Conservation (phyloP, 2,888 invertebrate genomes). For the Nemurella pictetii region DNA sequence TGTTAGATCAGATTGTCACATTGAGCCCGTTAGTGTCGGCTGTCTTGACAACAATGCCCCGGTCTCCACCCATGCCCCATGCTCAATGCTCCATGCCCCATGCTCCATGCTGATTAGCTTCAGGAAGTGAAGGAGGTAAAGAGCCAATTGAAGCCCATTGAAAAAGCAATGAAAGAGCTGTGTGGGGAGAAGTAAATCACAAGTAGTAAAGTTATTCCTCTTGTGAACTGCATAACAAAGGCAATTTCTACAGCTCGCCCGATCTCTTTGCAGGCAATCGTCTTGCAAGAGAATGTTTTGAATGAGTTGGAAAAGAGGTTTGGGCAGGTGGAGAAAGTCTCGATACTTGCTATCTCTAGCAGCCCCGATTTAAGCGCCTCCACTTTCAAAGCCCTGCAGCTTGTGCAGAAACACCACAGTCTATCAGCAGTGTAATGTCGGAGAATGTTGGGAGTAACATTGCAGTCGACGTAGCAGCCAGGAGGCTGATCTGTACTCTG, state of each 20-base stretch:
- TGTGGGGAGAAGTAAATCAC: conserved; percentile 43
- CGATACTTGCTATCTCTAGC: conserved; percentile 44
- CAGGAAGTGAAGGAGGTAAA: conserved; percentile 39
- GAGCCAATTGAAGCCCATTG: conserved; percentile 41
- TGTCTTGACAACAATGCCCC: conserved; percentile 39
- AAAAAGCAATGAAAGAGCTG: conserved; percentile 40
- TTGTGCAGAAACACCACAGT: conserved; percentile 40
- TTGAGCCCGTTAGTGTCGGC: conserved; percentile 30
- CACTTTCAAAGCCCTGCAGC: conserved; percentile 44
- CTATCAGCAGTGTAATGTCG: conserved; percentile 31
- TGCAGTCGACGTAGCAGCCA: neutral
- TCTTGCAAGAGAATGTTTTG: conserved; percentile 13
- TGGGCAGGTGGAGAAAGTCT: conserved; percentile 15
- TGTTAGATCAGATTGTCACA: conserved; percentile 37
- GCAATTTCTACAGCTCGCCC: neutral
- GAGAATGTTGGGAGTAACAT: neutral
- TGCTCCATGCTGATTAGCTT: conserved; percentile 41
- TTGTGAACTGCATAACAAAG: conserved; percentile 36
- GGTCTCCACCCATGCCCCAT: conserved; percentile 40
- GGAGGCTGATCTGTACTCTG: neutral
- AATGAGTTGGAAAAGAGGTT: conserved; percentile 20
- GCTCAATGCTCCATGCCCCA: no score
- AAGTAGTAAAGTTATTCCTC: conserved; percentile 41
- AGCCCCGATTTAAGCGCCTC: conserved; percentile 46
- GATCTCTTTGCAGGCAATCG: neutral